Percentiles rank a stretch among this genome's conserved stretches.
These are phyloP conservation scores for Erebia ligea DNA, from an alignment of 2,888 invertebrate genomes.

Conservation along the genomic window DNA sequence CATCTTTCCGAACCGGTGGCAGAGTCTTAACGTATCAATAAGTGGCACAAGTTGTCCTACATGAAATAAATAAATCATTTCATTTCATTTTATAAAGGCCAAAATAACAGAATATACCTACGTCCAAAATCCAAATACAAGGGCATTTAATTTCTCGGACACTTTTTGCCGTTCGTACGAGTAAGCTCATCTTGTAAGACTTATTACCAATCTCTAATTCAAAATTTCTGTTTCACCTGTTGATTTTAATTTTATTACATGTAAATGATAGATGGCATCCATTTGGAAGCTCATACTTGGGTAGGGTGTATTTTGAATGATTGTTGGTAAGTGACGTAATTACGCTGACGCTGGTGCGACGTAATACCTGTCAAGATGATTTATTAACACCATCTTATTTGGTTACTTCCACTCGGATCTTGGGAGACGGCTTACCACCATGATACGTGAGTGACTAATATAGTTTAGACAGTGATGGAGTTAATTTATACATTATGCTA, in stretches of 20 bases:
- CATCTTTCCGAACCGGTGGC: no score
- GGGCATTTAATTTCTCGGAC: no score
- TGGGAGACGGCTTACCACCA: slow-evolving; percentile 23
- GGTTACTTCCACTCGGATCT: slow-evolving; percentile 47
- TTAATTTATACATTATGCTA: neutral
- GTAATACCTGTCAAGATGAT: slow-evolving; percentile 80
- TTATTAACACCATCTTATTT: slow-evolving; percentile 68
- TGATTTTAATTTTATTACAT: neutral
- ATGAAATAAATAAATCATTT: no score
- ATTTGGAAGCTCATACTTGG: slow-evolving; percentile 35
- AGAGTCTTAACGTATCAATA: no score
- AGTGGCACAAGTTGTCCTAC: no score
- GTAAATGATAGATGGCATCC: slow-evolving; percentile 41
- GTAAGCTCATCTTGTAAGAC: no score
- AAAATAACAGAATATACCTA: no score
- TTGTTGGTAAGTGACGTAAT: slow-evolving; percentile 58
- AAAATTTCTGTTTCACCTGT: slow-evolving; percentile 8
- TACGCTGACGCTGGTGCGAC: slow-evolving; percentile 62
- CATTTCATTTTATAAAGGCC: no score
- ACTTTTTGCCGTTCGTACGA: no score
- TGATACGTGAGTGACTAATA: slow-evolving; percentile 7
- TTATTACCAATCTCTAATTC: neutral
- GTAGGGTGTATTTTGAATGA: slow-evolving; percentile 54
- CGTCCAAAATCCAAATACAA: no score
- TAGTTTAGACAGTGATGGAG: neutral